These are phyloP conservation scores for Blera fallax DNA, from an alignment of 2,888 invertebrate species.

Conservation along the genomic window DNA sequence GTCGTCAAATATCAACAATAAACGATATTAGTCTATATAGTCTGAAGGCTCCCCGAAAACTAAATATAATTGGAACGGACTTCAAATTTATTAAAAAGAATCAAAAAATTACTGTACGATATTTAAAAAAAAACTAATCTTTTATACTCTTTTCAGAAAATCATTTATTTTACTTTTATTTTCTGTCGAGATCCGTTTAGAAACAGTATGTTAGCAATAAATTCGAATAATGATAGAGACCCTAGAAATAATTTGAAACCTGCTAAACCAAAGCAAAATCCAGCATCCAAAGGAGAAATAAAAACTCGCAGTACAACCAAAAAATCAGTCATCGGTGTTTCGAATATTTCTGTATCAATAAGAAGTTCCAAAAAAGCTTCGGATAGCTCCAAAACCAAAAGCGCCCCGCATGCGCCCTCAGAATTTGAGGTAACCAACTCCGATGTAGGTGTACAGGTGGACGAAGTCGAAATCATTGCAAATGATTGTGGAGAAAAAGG, in stretches of 20 bases:
- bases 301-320: not conserved
- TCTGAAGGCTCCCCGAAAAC: too few species aligned
- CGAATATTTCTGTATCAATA: slow-evolving; percentile 30
- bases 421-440: not conserved
- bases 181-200: not conserved
- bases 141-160: too few species aligned
- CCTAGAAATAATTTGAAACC: not conserved
- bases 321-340: slow-evolving; percentile 17
- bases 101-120: not conserved
- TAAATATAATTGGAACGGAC: too few species aligned
- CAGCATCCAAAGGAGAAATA: not conserved
- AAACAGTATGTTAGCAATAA: slow-evolving; percentile 12
- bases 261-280: not conserved
- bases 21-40: too few species aligned
- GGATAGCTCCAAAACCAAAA: not conserved
- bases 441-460: slow-evolving; percentile 38
- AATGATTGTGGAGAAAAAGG: not conserved
- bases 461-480: slow-evolving; percentile 25
- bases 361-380: slow-evolving; percentile 12
- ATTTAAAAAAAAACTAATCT: not conserved
- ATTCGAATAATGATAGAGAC: not conserved
- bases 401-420: not conserved
- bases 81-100: too few species aligned
- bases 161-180: not conserved
- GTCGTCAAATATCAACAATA: too few species aligned